Conservation (phyloP, 2,888 invertebrate species). For the Celastrina argiolus region DNA sequence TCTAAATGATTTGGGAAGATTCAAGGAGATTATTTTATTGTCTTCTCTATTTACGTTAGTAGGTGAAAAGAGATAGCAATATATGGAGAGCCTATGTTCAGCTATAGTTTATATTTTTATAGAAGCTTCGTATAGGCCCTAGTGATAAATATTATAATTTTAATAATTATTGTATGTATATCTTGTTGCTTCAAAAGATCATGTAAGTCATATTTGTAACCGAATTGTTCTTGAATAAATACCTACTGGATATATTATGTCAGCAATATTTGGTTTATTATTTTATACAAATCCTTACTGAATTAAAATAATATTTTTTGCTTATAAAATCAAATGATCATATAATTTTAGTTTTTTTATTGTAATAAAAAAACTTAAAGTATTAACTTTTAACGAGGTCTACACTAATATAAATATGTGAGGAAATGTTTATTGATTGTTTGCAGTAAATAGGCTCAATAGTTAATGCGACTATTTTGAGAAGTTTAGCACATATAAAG, state of each 20-base stretch:
- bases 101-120: constrained; percentile 11
- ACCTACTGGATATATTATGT: constrained; percentile 41
- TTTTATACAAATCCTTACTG: not conserved
- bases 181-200: not conserved
- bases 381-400: too few species aligned
- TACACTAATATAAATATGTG: too few species aligned
- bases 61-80: not conserved
- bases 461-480: too few species aligned
- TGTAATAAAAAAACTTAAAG: too few species aligned
- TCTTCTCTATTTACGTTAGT: not conserved
- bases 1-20: not conserved
- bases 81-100: not conserved
- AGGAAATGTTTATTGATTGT: too few species aligned
- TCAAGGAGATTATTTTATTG: not conserved
- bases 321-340: too few species aligned
- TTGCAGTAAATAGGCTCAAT: too few species aligned
- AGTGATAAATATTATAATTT: not conserved
- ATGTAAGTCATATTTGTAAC: constrained; percentile 30
- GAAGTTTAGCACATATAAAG: too few species aligned
- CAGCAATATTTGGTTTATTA: constrained; percentile 9
- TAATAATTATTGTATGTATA: constrained; percentile 4
- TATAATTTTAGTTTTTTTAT: too few species aligned
- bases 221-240: constrained; percentile 60
- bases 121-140: constrained; percentile 10
- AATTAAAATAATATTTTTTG: too few species aligned